These are phyloP conservation scores for Smutsia gigantea DNA, from an alignment of 2,797 vertebrate genomes.

Conservation along the genomic window DNA sequence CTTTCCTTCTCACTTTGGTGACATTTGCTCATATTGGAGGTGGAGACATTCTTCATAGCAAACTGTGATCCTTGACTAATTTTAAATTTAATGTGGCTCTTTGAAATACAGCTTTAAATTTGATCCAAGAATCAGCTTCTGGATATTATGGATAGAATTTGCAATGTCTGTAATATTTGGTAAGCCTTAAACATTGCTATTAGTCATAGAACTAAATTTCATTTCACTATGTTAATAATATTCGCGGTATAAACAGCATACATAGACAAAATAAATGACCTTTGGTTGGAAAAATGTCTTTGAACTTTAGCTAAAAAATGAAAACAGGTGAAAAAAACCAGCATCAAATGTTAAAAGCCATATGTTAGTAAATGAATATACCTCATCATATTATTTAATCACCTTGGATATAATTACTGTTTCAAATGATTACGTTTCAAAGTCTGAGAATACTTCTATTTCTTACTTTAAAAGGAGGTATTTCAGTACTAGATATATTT, in stretches of 20 bases:
- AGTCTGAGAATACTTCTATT: not conserved
- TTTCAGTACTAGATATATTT: not conserved
- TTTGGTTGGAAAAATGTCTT: slow-evolving; percentile 66
- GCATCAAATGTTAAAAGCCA: slow-evolving; percentile 32
- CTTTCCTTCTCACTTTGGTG: slow-evolving; percentile 52
- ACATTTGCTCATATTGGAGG: slow-evolving; percentile 69
- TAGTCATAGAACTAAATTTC: slow-evolving; percentile 34
- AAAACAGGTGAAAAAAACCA: slow-evolving; percentile 44
- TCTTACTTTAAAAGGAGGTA: slow-evolving; percentile 16
- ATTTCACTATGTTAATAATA: slow-evolving; percentile 4
- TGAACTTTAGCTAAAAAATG: slow-evolving; percentile 65
- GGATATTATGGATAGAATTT: slow-evolving; percentile 1
- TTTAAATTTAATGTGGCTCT: slow-evolving; percentile 69
- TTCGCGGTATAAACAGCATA: slow-evolving; percentile 19
- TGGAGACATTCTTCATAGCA: slow-evolving; percentile 63
- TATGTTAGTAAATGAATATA: slow-evolving; percentile 37
- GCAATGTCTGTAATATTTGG: slow-evolving; percentile 35
- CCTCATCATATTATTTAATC: slow-evolving; percentile 21
- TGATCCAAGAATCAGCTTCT: slow-evolving; percentile 63
- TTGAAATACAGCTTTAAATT: slow-evolving; percentile 73
- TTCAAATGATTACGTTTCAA: slow-evolving; percentile 51
- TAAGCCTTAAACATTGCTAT: slow-evolving; percentile 38
- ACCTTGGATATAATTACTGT: slow-evolving; percentile 43
- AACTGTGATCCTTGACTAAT: slow-evolving; percentile 76
- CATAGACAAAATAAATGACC: slow-evolving; percentile 34